These are phyloP conservation scores for Steatornis caripensis DNA, from an alignment of 2,113 vertebrate species.

Conservation along the genomic window DNA sequence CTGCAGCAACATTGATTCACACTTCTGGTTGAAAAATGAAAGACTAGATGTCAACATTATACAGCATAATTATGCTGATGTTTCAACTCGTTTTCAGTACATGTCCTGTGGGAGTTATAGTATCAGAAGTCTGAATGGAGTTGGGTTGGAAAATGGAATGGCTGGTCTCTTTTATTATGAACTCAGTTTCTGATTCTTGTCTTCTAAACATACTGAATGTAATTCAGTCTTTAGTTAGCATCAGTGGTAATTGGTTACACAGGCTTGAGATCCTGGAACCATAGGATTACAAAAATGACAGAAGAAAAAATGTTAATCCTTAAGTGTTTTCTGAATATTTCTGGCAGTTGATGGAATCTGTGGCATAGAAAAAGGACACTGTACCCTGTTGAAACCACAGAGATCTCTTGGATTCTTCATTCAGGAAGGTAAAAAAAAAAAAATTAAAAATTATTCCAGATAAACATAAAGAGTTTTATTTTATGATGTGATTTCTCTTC, in stretches of 20 bases:
- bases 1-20: not conserved
- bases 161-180: not conserved
- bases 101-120: not conserved
- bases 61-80: not conserved
- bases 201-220: not conserved
- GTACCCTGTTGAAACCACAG: fast-evolving
- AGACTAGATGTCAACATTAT: not conserved
- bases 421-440: not conserved
- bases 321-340: not conserved
- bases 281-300: not conserved
- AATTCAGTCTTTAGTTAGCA: not conserved
- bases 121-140: not conserved
- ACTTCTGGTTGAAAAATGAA: conserved; percentile 16
- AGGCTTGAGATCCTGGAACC: not conserved
- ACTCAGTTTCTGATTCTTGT: not conserved
- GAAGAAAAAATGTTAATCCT: not conserved
- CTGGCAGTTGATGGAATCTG: not conserved
- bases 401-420: not conserved
- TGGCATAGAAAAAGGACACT: not conserved
- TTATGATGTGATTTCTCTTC: not conserved
- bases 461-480: not conserved
- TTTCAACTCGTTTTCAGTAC: not conserved
- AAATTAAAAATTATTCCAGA: fast-evolving
- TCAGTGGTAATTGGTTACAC: not conserved
- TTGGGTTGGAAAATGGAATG: not conserved